A percentile compares a stretch with the other conserved stretches of the same genome.
phyloP scores from a whole-genome alignment of 30 jellyfish, hydroid and myxozoan genomes.

The Turritopsis rubra region DNA sequence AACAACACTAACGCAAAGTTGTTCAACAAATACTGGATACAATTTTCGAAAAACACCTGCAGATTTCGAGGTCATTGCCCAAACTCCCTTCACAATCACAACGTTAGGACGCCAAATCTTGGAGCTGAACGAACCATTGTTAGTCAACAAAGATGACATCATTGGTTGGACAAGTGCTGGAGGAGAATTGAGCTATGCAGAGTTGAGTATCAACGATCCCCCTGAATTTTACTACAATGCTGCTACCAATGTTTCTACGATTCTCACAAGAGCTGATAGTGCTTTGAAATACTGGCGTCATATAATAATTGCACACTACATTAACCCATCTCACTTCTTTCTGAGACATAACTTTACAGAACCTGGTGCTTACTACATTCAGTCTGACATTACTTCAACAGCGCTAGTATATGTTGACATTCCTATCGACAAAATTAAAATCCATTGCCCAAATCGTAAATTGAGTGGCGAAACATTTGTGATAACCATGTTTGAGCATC shows the following conservation, averaged over 20 bases:
- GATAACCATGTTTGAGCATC: conserved; percentile 40
- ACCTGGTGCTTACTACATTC: conserved; percentile 60
- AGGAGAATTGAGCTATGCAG: conserved; percentile 46
- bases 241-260: conserved; percentile 28
- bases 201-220: conserved; percentile 25
- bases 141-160: conserved; percentile 72
- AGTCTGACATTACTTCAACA: conserved; percentile 40
- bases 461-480: conserved; percentile 35
- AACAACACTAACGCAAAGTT: neutral
- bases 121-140: conserved; percentile 30
- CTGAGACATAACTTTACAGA: conserved; percentile 58
- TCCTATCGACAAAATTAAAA: conserved; percentile 49
- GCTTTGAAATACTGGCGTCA: conserved; percentile 36
- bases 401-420: conserved; percentile 52
- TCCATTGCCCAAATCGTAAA: conserved; percentile 41
- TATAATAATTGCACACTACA: conserved; percentile 58
- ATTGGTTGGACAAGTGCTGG: conserved; percentile 77
- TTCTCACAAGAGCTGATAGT: conserved; percentile 26
- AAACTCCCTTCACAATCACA: conserved; percentile 24
- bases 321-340: conserved; percentile 40
- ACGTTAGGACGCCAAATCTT: conserved; percentile 43
- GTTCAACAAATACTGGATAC: neutral
- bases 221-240: conserved; percentile 53
- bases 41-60: conserved; percentile 18
- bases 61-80: conserved; percentile 50